Evolutionary conservation across 2,113 vertebrate species (phyloP).

Genomic region (Redunca redunca): DNA sequence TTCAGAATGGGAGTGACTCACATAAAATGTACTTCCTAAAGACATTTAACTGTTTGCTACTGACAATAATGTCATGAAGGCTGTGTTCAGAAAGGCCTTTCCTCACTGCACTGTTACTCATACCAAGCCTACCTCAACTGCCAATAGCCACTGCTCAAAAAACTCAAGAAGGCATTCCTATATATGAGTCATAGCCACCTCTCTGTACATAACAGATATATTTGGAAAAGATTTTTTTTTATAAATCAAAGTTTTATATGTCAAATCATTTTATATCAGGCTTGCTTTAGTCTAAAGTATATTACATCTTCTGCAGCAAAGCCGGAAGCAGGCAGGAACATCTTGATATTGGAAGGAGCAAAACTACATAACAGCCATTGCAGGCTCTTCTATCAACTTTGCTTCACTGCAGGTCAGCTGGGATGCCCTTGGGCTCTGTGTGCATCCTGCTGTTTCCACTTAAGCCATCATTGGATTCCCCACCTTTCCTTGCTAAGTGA

Average conservation of each 20-base stretch:
- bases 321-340: background rate
- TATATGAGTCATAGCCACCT: background rate
- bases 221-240: background rate
- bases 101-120: background rate
- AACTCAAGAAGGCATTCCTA: background rate
- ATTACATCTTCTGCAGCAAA: background rate
- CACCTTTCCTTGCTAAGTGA: background rate
- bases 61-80: background rate
- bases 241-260: background rate
- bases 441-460: background rate
- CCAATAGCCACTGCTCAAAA: background rate
- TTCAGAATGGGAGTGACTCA: constrained; percentile 5
- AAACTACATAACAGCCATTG: background rate
- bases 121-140: background rate
- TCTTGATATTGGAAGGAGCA: background rate
- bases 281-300: background rate
- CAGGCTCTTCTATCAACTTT: background rate
- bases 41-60: background rate
- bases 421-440: background rate
- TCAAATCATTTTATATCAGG: background rate
- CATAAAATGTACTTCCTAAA: background rate
- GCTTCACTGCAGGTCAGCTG: background rate
- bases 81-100: background rate
- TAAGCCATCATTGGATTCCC: background rate
- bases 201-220: background rate